Evolutionary conservation across 2,797 vertebrate species (phyloP).

Genomic region (Mormyrus proboscirostris): DNA sequence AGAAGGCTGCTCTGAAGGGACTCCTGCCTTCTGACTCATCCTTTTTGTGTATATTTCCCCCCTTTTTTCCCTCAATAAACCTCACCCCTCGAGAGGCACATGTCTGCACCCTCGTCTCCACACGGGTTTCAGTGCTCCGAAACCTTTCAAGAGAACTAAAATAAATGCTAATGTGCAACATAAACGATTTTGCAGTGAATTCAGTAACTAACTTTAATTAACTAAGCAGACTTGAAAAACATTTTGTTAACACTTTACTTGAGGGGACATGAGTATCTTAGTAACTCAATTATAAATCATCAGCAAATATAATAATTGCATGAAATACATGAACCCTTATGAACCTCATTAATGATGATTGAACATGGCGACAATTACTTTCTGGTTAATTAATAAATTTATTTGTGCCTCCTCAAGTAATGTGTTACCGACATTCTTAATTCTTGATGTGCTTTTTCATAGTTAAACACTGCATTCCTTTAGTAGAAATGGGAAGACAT

Average conservation of each 20-base stretch:
- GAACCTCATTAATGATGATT: not conserved
- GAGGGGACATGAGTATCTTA: not conserved
- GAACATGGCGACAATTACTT: not conserved
- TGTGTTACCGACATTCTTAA: not conserved
- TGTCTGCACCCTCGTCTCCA: not conserved
- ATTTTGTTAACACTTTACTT: not conserved
- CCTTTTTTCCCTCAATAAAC: not conserved
- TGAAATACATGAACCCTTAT: not conserved
- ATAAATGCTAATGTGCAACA: not conserved
- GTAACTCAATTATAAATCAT: not conserved
- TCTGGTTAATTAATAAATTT: not conserved
- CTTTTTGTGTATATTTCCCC: not conserved
- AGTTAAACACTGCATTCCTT: not conserved
- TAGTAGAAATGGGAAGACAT: not conserved
- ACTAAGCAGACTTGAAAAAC: not conserved
- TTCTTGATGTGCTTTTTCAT: not conserved
- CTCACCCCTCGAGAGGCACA: not conserved
- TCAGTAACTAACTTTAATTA: not conserved
- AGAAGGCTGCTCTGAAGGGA: not conserved
- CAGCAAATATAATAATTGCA: not conserved
- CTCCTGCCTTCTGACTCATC: not conserved
- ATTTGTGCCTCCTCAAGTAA: no score
- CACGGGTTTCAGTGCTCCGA: not conserved
- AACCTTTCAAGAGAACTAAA: not conserved
- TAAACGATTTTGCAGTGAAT: not conserved